Evolutionary conservation across 2,888 invertebrate genomes (phyloP).

Genomic region (Clistopyga incitator): DNA sequence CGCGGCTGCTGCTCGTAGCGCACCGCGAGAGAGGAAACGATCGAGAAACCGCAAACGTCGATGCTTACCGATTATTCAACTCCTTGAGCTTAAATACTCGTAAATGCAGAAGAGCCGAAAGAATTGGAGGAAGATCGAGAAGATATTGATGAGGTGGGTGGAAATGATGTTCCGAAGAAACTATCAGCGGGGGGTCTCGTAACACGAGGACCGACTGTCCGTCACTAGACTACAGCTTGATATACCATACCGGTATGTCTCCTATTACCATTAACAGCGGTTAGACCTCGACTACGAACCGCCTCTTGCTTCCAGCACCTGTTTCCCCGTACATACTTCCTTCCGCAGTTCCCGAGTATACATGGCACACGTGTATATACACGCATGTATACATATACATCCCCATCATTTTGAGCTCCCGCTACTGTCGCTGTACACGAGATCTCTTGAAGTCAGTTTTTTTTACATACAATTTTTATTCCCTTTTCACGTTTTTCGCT

Average conservation of each 20-base stretch:
- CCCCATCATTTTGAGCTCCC: not conserved
- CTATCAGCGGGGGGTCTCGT: slow-evolving; percentile 30
- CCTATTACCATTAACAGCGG: slow-evolving; percentile 23
- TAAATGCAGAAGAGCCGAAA: slow-evolving; percentile 14
- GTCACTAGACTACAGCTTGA: slow-evolving; percentile 7
- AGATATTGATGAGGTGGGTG: slow-evolving; percentile 2
- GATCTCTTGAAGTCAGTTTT: not conserved
- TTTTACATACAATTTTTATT: not conserved
- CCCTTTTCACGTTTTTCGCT: not conserved
- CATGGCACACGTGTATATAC: not conserved
- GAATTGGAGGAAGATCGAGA: slow-evolving; percentile 9
- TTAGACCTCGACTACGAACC: not conserved
- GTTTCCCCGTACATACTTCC: slow-evolving; percentile 50
- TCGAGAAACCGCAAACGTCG: slow-evolving; percentile 3
- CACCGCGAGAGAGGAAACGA: slow-evolving; percentile 45
- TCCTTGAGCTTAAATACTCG: not conserved
- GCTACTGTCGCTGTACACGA: not conserved
- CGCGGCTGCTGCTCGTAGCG: slow-evolving; percentile 59
- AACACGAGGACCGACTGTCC: slow-evolving; percentile 18
- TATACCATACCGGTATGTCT: slow-evolving; percentile 4
- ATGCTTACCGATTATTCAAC: not conserved
- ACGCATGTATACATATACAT: not conserved
- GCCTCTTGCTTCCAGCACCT: slow-evolving; percentile 34
- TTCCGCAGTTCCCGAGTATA: slow-evolving; percentile 23
- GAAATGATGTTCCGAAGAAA: not conserved